Conservation (phyloP, 2,888 invertebrate species). For the Lasioglossum villosulum region DNA sequence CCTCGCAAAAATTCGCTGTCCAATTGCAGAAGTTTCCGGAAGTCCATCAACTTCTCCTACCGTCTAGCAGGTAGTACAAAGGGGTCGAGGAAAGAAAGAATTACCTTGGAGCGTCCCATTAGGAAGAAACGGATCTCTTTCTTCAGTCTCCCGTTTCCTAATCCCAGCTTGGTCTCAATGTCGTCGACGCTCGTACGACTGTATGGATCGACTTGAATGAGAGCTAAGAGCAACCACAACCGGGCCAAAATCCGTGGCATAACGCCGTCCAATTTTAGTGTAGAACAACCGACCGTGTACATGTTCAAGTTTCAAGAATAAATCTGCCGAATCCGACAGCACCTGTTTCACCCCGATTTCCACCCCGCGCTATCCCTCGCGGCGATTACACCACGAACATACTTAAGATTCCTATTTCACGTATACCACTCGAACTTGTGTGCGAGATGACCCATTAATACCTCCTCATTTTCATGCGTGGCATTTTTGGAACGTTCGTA, state of each 20-base stretch:
- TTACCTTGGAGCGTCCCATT: neutral
- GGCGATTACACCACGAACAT: neutral
- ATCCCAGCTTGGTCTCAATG: neutral
- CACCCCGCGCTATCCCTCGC: neutral
- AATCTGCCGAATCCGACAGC: slow-evolving; percentile 46
- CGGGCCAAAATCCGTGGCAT: slow-evolving; percentile 22
- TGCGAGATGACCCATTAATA: neutral
- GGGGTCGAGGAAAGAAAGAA: neutral
- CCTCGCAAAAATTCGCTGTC: neutral
- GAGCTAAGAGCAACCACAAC: neutral
- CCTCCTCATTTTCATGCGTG: neutral
- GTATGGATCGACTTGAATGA: neutral
- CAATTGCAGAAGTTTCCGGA: neutral
- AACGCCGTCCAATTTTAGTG: slow-evolving; percentile 41
- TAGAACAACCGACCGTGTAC: slow-evolving; percentile 25
- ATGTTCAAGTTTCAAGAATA: slow-evolving; percentile 44
- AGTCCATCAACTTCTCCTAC: neutral
- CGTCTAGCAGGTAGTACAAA: neutral
- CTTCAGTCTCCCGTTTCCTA: neutral
- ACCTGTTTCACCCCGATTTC: slow-evolving; percentile 49
- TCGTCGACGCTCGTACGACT: neutral
- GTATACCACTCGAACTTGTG: neutral
- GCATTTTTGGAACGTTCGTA: neutral
- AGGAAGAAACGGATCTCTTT: neutral
- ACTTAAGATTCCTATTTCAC: neutral